phyloP scores from a whole-genome alignment of 2,888 invertebrate genomes.

The Stegana nigrithorax region DNA sequence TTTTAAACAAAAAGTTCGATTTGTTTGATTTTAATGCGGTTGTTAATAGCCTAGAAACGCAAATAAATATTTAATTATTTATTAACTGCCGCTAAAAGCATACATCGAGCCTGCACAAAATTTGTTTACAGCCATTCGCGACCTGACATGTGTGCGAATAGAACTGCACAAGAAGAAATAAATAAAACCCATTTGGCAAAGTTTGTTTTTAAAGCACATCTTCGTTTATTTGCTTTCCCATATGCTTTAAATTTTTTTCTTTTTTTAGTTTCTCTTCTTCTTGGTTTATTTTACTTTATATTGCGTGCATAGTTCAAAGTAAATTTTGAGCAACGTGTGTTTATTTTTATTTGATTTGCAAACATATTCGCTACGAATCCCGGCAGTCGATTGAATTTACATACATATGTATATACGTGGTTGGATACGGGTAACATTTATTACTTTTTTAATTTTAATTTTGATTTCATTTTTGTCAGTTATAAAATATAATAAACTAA shows the following conservation, averaged over 20 bases:
- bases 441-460: too few relatives aligned
- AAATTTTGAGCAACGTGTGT: too few relatives aligned
- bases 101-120: neutral
- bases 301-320: neutral
- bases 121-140: slow-evolving; percentile 9
- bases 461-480: too few relatives aligned
- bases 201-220: neutral
- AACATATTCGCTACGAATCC: too few relatives aligned
- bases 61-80: neutral
- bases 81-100: neutral
- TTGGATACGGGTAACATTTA: too few relatives aligned
- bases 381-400: neutral
- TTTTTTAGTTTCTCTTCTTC: neutral
- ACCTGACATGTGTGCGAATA: neutral
- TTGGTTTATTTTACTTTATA: neutral
- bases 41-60: neutral
- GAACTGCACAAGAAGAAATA: neutral
- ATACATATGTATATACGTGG: too few relatives aligned
- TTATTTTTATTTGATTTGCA: too few relatives aligned
- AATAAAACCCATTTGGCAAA: neutral
- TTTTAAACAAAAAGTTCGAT: neutral
- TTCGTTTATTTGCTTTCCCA: neutral
- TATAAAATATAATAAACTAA: too few relatives aligned
- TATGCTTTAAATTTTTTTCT: neutral
- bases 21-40: neutral